Evolutionary conservation across 2,888 invertebrate species (phyloP).

Genomic region (Campoplex nolae): DNA sequence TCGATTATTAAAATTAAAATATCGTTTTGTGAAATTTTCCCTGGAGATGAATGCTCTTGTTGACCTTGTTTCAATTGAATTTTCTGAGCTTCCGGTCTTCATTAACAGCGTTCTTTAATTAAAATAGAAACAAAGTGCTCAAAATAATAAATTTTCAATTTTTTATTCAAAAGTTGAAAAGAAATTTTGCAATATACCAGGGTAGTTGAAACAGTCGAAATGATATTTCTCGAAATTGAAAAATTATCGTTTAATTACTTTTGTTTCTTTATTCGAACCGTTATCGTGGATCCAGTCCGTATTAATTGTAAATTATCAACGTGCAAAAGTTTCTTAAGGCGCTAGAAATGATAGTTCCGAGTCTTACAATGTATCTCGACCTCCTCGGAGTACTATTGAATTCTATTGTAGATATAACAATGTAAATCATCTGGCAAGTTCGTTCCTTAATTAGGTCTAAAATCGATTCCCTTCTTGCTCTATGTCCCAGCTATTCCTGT

Average conservation of each 20-base stretch:
- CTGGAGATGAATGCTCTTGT: too few relatives aligned
- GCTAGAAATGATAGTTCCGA: not conserved
- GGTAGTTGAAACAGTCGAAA: not conserved
- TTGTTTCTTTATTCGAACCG: not conserved
- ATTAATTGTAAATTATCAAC: not conserved
- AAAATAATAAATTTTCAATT: too few relatives aligned
- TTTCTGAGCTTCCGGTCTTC: too few relatives aligned
- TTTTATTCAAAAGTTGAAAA: not conserved
- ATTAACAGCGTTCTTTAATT: too few relatives aligned
- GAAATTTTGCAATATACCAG: not conserved
- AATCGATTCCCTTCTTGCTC: constrained; percentile 45
- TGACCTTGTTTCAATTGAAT: too few relatives aligned
- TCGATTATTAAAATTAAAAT: too few relatives aligned
- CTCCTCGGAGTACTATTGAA: not conserved
- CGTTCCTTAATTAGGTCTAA: constrained; percentile 49
- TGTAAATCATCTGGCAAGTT: constrained; percentile 42
- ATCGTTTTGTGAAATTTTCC: too few relatives aligned
- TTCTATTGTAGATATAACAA: not conserved
- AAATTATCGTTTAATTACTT: not conserved
- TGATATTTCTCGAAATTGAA: not conserved
- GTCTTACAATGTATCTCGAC: not conserved
- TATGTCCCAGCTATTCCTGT: constrained; percentile 21
- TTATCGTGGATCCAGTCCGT: not conserved
- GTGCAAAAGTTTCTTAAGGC: not conserved
- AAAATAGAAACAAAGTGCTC: too few relatives aligned